Base-by-base conservation (phyloP, 2,797 vertebrate species). In the Fundulus diaphanus region DNA sequence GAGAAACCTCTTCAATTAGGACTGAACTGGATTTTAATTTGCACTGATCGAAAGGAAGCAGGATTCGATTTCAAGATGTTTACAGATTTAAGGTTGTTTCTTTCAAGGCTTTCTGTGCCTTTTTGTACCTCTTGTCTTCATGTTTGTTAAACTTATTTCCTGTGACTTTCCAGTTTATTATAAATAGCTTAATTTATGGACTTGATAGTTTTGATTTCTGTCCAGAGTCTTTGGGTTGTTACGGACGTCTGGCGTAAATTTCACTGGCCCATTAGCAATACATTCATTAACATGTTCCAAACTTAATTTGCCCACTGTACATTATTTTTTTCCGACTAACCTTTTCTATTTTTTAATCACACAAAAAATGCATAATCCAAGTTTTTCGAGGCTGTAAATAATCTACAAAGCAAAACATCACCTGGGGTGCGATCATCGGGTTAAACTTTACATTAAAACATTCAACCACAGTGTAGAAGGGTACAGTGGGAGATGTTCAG, bases 381-480 rank as follows among this genome's bases (percentile, higher is more conserved):
- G 35, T 29, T 71, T 31, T 68, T 68, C 15, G 0, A 20, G 61
- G 40, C 51, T 67, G 6, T 66, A 37, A 76, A 74, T 72, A 48
- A 65, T 42, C 29, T 31, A 44, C 73, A 22, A 77, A 24, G 29
- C 44, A 1, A 72, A 61, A 42, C 75, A 65, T 84, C 67, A 66
- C 33, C 68, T 63, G n/a, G 29, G 54, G 40, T 68, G 84, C 78
- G 70, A 56, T 74, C 73, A 31, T 29, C 74, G 76, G 61, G 31
- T 76, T 72, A 13, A 46, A 84, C 46, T 74, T 66, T 18, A 61
- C 3, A 37, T 71, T 85, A 69, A 87, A 84, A 80, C 75, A 68
- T 40, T 81, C 29, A 16, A 66, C 72, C 77, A 68, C 33, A 16
- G 72, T 85, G 72, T 68, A 56, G 68, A 81, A 77, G 68, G 77